Conservation (phyloP, 2,797 vertebrate species). For the Microcaecilia unicolor region DNA sequence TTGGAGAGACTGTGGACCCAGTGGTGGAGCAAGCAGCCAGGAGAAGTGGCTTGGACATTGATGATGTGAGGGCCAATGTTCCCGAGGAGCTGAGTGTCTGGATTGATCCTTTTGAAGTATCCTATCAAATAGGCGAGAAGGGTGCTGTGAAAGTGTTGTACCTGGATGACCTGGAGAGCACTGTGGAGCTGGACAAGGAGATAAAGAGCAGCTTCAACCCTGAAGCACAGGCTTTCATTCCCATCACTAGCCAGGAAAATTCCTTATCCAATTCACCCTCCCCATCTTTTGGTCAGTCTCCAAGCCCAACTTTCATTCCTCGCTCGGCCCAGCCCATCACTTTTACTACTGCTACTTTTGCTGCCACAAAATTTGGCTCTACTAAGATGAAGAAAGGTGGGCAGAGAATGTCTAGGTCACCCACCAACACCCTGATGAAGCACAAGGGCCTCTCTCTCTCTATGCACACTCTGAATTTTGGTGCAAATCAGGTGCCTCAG, state of each 20-base stretch:
- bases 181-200: constrained; percentile 61
- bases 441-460: constrained; percentile 86
- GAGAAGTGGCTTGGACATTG: constrained; percentile 83
- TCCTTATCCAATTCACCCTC: constrained; percentile 85
- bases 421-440: constrained; percentile 78
- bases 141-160: constrained; percentile 67
- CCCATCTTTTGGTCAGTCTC: constrained; percentile 64
- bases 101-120: constrained; percentile 75
- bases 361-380: constrained; percentile 95
- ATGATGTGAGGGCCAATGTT: constrained; percentile 87
- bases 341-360: constrained; percentile 93
- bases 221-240: constrained; percentile 91
- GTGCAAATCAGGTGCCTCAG: constrained; percentile 44
- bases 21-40: constrained; percentile 89
- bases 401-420: constrained; percentile 75
- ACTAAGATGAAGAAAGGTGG: constrained; percentile 97
- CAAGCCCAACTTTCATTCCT: constrained; percentile 67
- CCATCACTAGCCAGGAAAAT: constrained; percentile 70
- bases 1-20: constrained; percentile 82
- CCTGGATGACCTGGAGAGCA: constrained; percentile 54
- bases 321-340: constrained; percentile 82
- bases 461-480: constrained; percentile 80
- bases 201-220: constrained; percentile 87
- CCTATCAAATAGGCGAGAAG: constrained; percentile 73
- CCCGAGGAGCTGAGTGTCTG: constrained; percentile 83